Evolutionary conservation across 2,113 vertebrate genomes (phyloP).

Genomic region (Trogon melanurus): DNA sequence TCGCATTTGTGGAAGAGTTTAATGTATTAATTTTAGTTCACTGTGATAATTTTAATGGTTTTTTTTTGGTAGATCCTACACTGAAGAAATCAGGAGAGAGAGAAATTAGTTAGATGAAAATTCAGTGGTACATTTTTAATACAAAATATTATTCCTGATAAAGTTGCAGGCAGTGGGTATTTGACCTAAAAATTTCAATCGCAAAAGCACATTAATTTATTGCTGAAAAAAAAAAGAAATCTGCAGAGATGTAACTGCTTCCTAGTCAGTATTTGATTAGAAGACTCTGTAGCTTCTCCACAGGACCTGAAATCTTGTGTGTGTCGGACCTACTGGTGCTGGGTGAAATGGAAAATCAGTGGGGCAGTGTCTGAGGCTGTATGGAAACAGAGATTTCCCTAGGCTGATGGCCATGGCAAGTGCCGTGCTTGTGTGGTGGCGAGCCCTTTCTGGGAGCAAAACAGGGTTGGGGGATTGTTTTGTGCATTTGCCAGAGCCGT

Average conservation of each 20-base stretch:
- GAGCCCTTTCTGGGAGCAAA: background rate
- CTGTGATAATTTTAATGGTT: no score
- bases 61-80: background rate
- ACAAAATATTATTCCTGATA: background rate
- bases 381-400: background rate
- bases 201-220: background rate
- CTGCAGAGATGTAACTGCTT: background rate
- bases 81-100: background rate
- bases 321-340: accelerated
- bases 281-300: background rate
- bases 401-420: accelerated
- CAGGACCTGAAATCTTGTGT: background rate
- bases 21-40: background rate
- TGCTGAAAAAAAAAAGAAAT: background rate
- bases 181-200: background rate
- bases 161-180: background rate
- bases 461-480: background rate
- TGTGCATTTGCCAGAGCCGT: background rate
- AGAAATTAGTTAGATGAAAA: background rate
- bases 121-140: background rate
- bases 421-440: accelerated
- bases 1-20: background rate
- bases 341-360: background rate
- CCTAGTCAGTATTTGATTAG: background rate
- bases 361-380: no score